A percentile compares a stretch with the other conserved stretches of the same genome.
These are phyloP conservation scores for Brachyistius frenatus DNA, from an alignment of 2,113 vertebrate species.

Conservation along the genomic window DNA sequence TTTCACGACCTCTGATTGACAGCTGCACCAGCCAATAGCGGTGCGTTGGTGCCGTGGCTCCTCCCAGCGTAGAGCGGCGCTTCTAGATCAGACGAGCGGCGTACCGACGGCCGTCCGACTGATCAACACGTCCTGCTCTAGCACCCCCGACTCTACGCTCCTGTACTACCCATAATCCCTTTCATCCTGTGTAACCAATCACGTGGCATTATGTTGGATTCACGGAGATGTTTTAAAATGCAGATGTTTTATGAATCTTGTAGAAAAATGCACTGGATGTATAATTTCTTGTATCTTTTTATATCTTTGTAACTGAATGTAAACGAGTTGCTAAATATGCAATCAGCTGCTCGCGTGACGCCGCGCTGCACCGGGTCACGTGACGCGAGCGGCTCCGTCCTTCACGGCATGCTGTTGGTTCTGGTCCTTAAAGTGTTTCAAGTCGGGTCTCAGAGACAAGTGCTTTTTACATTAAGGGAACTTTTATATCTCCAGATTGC, in stretches of 20 bases:
- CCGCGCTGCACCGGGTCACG: too few species aligned
- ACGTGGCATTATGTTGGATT: conserved; percentile 35
- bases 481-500: too few species aligned
- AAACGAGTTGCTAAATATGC: background rate
- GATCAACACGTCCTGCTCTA: background rate
- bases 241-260: background rate
- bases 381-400: too few species aligned
- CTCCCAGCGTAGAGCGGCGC: background rate
- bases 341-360: too few species aligned
- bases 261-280: conserved; percentile 32
- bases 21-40: conserved; percentile 13
- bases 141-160: conserved; percentile 8
- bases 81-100: background rate
- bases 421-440: too few species aligned
- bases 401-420: too few species aligned
- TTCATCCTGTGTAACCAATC: conserved; percentile 39
- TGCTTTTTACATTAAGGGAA: too few species aligned
- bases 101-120: too few species aligned
- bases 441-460: too few species aligned
- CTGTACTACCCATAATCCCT: conserved; percentile 37
- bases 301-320: conserved; percentile 50
- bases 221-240: background rate
- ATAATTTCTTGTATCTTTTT: conserved; percentile 46
- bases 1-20: background rate
- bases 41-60: background rate